phyloP scores from a whole-genome alignment of 2,888 invertebrate species.

The Acrobasis repandana region DNA sequence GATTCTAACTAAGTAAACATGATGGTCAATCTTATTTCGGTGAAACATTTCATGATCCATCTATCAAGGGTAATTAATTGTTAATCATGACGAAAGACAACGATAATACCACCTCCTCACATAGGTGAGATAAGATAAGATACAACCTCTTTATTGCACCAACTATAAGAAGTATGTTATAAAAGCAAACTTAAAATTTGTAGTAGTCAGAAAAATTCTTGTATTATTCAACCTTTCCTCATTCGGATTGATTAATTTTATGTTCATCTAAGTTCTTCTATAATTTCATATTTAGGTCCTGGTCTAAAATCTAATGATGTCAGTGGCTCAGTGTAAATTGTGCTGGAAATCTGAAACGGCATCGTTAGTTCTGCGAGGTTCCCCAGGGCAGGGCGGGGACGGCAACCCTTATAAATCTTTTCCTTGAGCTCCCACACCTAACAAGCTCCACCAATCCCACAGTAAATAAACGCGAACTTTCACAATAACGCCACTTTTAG shows the following conservation, averaged over 20 bases:
- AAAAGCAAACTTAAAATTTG: too few relatives aligned
- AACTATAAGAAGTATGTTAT: too few relatives aligned
- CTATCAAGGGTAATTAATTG: too few relatives aligned
- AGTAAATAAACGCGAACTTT: conserved; percentile 71
- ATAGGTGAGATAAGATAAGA: too few relatives aligned
- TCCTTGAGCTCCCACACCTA: conserved; percentile 71
- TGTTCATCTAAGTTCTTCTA: conserved; percentile 58
- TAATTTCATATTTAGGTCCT: not conserved
- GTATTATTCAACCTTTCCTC: conserved; percentile 53
- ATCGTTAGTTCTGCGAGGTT: conserved; percentile 75
- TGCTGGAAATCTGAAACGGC: conserved; percentile 76
- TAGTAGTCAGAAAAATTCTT: too few relatives aligned
- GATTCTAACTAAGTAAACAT: too few relatives aligned
- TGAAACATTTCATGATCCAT: too few relatives aligned
- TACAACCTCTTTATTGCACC: too few relatives aligned
- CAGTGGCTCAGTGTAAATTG: conserved; percentile 69
- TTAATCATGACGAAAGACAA: too few relatives aligned
- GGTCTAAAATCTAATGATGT: not conserved
- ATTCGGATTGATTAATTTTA: conserved; percentile 64
- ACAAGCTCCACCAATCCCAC: conserved; percentile 54
- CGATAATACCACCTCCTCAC: too few relatives aligned
- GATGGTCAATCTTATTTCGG: too few relatives aligned
- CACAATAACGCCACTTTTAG: conserved; percentile 69
- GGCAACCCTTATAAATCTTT: conserved; percentile 78
- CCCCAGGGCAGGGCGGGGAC: conserved; percentile 66